Percentiles rank a stretch among this genome's conserved stretches.
These are phyloP conservation scores for Emydocephalus ijimae DNA, from an alignment of 2,113 vertebrate species.

Conservation along the genomic window DNA sequence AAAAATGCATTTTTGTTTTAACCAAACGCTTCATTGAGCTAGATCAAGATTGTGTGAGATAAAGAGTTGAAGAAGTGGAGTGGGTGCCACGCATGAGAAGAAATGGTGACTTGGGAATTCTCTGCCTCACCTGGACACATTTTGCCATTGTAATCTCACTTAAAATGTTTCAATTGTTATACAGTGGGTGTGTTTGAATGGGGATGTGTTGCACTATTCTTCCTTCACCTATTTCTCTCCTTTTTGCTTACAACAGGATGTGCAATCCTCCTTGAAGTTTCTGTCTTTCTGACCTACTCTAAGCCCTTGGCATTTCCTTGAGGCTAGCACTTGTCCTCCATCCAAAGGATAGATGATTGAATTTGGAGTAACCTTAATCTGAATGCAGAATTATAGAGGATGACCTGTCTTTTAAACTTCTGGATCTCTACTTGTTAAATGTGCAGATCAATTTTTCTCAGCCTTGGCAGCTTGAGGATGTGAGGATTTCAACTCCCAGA, in stretches of 20 bases:
- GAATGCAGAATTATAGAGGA: not conserved
- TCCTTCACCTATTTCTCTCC: no score
- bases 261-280: not conserved
- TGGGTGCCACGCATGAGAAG: not conserved
- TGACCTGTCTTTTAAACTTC: not conserved
- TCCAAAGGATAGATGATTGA: not conserved
- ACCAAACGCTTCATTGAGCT: not conserved
- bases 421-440: not conserved
- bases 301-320: not conserved
- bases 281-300: not conserved
- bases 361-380: not conserved
- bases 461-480: not conserved
- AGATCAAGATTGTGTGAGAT: not conserved
- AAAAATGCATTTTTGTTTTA: not conserved
- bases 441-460: not conserved
- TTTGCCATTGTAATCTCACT: not conserved
- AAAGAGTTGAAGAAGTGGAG: not conserved
- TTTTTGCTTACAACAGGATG: not conserved
- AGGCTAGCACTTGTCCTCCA: not conserved
- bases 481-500: not conserved
- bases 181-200: not conserved
- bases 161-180: not conserved
- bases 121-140: not conserved
- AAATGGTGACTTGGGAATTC: not conserved
- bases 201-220: not conserved